Evolutionary conservation across 1,140 invertebrate species (phyloP).

Genomic region (Leptonema lineaticorne): DNA sequence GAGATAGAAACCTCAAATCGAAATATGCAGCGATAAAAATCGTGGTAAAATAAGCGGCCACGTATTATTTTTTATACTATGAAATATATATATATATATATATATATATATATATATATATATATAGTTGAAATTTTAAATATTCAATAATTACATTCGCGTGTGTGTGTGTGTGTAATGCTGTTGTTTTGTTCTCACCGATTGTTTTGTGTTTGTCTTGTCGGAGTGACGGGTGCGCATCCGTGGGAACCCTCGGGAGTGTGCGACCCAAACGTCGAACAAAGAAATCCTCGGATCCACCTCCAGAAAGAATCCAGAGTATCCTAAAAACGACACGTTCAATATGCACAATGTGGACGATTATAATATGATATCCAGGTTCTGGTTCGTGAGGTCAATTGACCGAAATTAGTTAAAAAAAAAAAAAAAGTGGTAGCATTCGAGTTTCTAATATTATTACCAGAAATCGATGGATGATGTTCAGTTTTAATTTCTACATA

Average conservation of each 20-base stretch:
- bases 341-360: too few relatives aligned
- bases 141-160: constrained; percentile 26
- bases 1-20: background rate
- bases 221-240: constrained; percentile 19
- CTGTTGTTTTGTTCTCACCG: constrained; percentile 29
- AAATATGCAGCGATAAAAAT: background rate
- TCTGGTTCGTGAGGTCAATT: background rate
- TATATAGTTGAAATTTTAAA: background rate
- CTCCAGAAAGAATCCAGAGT: constrained; percentile 19
- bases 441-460: too few relatives aligned
- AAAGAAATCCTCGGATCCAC: constrained; percentile 6
- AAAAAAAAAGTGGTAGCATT: too few relatives aligned
- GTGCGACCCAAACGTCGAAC: constrained; percentile 11
- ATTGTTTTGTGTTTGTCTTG: constrained; percentile 25
- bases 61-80: background rate
- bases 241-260: constrained; percentile 16
- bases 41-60: too few relatives aligned
- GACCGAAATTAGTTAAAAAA: background rate
- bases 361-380: too few relatives aligned
- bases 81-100: background rate
- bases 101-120: background rate
- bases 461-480: too few relatives aligned
- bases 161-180: too few relatives aligned
- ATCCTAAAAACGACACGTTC: background rate
- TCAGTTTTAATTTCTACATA: too few relatives aligned